phyloP scores from a whole-genome alignment of 2,113 vertebrate genomes.

The Indicator maculatus region DNA sequence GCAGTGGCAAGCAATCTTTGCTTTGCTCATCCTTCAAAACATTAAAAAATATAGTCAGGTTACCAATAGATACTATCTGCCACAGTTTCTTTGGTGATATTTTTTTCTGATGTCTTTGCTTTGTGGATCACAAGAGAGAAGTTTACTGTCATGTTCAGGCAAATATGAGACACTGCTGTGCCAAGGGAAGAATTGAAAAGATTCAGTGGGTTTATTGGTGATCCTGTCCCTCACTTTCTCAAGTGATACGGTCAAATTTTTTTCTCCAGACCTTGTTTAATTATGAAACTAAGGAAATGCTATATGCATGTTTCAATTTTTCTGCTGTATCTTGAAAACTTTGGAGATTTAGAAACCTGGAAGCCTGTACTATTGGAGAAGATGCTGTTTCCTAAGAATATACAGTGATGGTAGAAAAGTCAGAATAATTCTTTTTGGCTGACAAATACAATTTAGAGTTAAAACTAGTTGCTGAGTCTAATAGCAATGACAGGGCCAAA shows the following conservation, averaged over 20 bases:
- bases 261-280: background rate
- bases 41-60: background rate
- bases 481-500: background rate
- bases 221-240: background rate
- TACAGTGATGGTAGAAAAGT: background rate
- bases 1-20: background rate
- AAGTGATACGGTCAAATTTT: background rate
- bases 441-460: background rate
- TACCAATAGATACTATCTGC: background rate
- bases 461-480: background rate
- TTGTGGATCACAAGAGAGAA: background rate
- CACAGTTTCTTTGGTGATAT: background rate
- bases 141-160: background rate
- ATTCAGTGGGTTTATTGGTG: background rate
- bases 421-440: background rate
- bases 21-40: background rate
- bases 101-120: background rate
- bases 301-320: background rate
- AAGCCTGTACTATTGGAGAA: background rate
- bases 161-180: background rate
- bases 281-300: background rate
- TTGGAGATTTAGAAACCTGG: background rate
- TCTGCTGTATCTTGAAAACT: background rate
- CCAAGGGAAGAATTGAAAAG: accelerated
- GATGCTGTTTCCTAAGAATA: background rate